Base-by-base conservation (phyloP, 1,140 invertebrate species). In the Drosophila parvula region DNA sequence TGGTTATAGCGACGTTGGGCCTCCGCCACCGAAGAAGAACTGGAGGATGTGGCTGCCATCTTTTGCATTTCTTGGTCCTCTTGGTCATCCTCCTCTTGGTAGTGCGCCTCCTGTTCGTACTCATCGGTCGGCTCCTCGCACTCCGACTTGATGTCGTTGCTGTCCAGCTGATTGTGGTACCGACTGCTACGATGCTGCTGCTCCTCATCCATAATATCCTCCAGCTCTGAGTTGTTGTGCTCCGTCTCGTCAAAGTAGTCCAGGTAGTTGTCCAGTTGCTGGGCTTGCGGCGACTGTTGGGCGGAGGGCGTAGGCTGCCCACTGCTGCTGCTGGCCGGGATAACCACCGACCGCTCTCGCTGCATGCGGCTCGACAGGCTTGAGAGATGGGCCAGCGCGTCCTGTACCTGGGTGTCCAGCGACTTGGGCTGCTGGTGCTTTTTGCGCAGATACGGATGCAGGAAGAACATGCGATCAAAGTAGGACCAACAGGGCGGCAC, bases 401-500 rank as follows among this genome's bases (percentile, higher is more conserved):
- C 90, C 44, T 91, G 90, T 11, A 91, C 84, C 60, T 91, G 88
- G 0, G 90, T 84, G 30, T 91, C 88, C 32, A 91, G 53, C 0
- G 90, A 90, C 36, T 91, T 90, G 7, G 79, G 73, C n/a, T 86
- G 90, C 44, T 86, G 81, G 41, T 90, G 90, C 45, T 91, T 91
- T 62, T 91, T 92, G 5, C 91, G 80, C 14, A 92, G 40, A 57
- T 90, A 92, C 4, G 91, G 91, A 79, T 90, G 85, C 34, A 92
- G 47, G 22, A 92, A 92, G 61, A 90, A 91, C 91, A 92, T 92
- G 2, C 90, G 86, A 58, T 92, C 90, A 43, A 92, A 92, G 45
- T 91, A 92, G 5, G 91, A 82, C 91, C 91, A 92, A 32, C 90
- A 92, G 0, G 91, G 91, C 6, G 90, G 89, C 5, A 91, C 85